Evolutionary conservation across 2,113 vertebrate genomes (phyloP).

Genomic region (Aptenodytes patagonicus): DNA sequence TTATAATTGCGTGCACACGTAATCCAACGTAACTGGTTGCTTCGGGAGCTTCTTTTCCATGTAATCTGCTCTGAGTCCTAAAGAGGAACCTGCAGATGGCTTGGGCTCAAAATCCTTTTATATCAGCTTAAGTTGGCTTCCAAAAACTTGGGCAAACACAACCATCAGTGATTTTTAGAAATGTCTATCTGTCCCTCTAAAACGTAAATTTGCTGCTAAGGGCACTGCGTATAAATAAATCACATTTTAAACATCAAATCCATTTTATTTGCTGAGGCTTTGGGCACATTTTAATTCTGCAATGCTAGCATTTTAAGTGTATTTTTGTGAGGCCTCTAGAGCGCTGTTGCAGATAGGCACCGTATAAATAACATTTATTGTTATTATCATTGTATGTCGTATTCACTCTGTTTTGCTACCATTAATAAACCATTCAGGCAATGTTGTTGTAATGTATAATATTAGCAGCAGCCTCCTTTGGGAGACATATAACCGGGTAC

Average conservation of each 20-base stretch:
- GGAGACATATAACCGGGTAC: constrained; percentile 62
- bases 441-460: constrained; percentile 74
- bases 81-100: not conserved
- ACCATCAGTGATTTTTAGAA: not conserved
- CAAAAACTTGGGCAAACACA: not conserved
- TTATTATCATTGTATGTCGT: constrained; percentile 78
- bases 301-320: constrained; percentile 63
- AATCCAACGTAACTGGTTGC: not conserved
- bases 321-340: constrained; percentile 68
- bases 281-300: constrained; percentile 56
- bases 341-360: constrained; percentile 50
- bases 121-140: not conserved
- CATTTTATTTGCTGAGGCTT: constrained; percentile 23
- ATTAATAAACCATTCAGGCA: constrained; percentile 81
- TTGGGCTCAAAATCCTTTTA: not conserved
- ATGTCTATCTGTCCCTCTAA: not conserved
- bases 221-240: not conserved
- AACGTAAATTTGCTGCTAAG: not conserved
- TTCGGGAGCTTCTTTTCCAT: not conserved
- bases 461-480: constrained; percentile 69
- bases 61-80: not conserved
- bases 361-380: constrained; percentile 79
- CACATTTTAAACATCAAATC: constrained; percentile 18
- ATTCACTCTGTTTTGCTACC: constrained; percentile 76
- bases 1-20: not conserved